Percentiles rank a stretch among this genome's conserved stretches.
Evolutionary conservation across 2,113 vertebrate species (phyloP).

Genomic region (Alosa alosa): DNA sequence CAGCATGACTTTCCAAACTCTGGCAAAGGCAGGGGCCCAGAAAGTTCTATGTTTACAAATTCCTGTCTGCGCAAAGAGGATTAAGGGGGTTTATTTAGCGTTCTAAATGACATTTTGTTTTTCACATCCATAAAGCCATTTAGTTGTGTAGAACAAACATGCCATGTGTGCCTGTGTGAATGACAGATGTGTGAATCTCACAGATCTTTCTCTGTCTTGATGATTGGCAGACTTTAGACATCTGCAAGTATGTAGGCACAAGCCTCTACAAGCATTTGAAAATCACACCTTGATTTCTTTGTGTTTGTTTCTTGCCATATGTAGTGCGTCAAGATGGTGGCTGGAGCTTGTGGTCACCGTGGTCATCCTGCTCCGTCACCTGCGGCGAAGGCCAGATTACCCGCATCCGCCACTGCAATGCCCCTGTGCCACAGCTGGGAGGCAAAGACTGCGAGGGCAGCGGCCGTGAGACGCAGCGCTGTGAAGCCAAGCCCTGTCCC

Average conservation of each 20-base stretch:
- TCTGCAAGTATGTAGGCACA: not conserved
- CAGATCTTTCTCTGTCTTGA: not conserved
- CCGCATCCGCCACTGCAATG: conserved; percentile 94
- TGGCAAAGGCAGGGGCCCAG: conserved; percentile 16
- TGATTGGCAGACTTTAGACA: not conserved
- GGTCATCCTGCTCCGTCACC: conserved; percentile 93
- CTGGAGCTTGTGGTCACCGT: conserved; percentile 97
- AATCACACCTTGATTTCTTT: not conserved
- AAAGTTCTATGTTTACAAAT: conserved; percentile 11
- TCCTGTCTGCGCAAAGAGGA: not conserved
- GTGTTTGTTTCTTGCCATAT: conserved; percentile 34
- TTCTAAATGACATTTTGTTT: not conserved
- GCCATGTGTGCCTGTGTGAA: not conserved
- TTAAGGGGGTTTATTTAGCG: conserved; percentile 7
- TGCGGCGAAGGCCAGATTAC: conserved; percentile 91
- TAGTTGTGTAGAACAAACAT: not conserved
- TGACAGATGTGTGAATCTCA: not conserved
- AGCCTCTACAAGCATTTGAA: not conserved
- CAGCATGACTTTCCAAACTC: conserved; percentile 5
- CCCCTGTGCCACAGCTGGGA: conserved; percentile 90
- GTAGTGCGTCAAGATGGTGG: conserved; percentile 91
- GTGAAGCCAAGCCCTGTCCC: conserved; percentile 84
- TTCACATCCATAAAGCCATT: not conserved
- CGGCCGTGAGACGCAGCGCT: conserved; percentile 88
- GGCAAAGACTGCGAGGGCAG: conserved; percentile 86